phyloP scores from a whole-genome alignment of 1,140 invertebrate species.

The Anoplophora glabripennis region DNA sequence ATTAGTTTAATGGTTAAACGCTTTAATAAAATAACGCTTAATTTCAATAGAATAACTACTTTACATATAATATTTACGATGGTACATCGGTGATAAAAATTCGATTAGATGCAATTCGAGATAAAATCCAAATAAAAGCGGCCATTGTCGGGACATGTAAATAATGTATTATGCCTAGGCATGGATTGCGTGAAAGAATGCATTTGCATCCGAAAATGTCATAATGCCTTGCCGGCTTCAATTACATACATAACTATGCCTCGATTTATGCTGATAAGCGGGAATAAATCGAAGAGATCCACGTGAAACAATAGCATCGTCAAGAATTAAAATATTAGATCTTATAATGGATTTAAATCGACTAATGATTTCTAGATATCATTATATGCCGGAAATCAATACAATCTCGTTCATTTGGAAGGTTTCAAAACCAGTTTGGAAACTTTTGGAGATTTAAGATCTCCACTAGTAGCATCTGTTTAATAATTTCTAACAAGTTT shows the following conservation, averaged over 20 bases:
- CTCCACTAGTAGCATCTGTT: too few species aligned
- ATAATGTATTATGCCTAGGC: not conserved
- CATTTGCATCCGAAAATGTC: slow-evolving; percentile 14
- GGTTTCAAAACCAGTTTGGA: too few species aligned
- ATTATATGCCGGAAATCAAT: too few species aligned
- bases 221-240: slow-evolving; percentile 1
- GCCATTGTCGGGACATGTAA: slow-evolving; percentile 14
- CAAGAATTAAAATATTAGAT: too few species aligned
- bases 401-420: too few species aligned
- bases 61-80: slow-evolving; percentile 22
- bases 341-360: too few species aligned
- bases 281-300: too few species aligned
- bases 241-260: not conserved
- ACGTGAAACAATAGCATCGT: too few species aligned
- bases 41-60: slow-evolving; percentile 22
- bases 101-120: slow-evolving; percentile 16
- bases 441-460: too few species aligned
- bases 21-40: slow-evolving; percentile 21
- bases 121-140: slow-evolving; percentile 16
- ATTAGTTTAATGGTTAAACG: slow-evolving; percentile 15
- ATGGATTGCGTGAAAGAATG: slow-evolving; percentile 14
- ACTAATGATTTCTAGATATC: too few species aligned
- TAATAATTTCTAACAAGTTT: too few species aligned
- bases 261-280: not conserved
- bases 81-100: slow-evolving; percentile 19